Evolutionary conservation across 1,140 invertebrate genomes (phyloP).

Genomic region (Palaemon carinicauda): DNA sequence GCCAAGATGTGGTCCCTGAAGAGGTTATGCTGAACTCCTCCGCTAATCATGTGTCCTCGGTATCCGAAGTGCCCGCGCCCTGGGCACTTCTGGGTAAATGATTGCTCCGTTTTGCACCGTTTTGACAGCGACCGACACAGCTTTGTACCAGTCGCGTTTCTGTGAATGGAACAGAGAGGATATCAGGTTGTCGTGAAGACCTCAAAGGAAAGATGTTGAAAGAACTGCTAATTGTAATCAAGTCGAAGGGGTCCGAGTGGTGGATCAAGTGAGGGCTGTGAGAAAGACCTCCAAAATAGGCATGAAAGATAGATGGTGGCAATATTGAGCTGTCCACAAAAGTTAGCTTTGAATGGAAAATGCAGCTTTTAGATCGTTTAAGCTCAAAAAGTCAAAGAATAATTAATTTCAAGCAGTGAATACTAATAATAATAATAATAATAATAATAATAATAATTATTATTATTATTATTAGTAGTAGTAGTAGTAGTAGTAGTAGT

Average conservation of each 20-base stretch:
- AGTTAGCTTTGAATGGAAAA: background rate
- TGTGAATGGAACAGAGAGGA: background rate
- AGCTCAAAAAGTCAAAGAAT: no score
- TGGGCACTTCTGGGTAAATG: conserved; percentile 31
- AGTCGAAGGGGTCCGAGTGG: no score
- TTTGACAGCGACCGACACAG: background rate
- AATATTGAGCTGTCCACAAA: no score
- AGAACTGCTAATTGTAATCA: background rate
- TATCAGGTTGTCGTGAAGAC: no score
- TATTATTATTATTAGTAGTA: no score
- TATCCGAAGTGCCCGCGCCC: conserved; percentile 25
- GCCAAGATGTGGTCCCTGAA: conserved; percentile 39
- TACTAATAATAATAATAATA: no score
- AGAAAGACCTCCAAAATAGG: background rate
- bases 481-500: no score
- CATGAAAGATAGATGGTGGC: background rate
- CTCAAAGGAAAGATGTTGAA: background rate
- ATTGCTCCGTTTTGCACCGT: background rate
- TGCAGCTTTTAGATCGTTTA: no score
- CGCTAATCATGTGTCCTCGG: background rate
- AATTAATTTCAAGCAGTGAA: no score
- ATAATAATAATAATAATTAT: no score
- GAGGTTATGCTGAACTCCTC: conserved; percentile 32
- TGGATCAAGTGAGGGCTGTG: background rate
- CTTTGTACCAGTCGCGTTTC: conserved; percentile 23